Conservation (phyloP, 2,113 vertebrate species). For the Diphyllodes magnificus region DNA sequence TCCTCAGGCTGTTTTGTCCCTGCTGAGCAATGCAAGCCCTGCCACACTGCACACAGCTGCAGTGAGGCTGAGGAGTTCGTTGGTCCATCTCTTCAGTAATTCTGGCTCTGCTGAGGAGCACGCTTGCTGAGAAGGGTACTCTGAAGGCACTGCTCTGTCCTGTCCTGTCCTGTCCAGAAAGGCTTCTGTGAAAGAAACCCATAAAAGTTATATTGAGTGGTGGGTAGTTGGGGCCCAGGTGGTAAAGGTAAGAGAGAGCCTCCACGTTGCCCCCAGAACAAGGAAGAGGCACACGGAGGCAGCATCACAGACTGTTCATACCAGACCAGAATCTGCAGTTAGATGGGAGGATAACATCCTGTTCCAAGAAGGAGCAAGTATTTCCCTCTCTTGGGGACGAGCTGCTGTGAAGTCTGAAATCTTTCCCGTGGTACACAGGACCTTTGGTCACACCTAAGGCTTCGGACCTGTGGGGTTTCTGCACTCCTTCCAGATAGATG, state of each 20-base stretch:
- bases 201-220: neutral
- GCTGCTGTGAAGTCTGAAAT: slow-evolving; percentile 9
- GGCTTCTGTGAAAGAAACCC: slow-evolving; percentile 7
- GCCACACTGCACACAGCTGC: neutral
- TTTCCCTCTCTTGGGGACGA: neutral
- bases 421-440: neutral
- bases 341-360: neutral
- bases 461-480: neutral
- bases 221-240: neutral
- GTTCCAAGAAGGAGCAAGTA: slow-evolving; percentile 10
- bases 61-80: neutral
- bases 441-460: neutral
- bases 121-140: neutral
- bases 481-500: neutral
- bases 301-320: neutral
- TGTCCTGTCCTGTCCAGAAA: neutral
- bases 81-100: neutral
- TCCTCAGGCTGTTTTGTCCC: neutral
- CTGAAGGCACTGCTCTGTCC: slow-evolving; percentile 10
- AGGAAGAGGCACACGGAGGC: neutral
- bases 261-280: slow-evolving; percentile 22
- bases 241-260: neutral
- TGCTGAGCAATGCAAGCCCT: neutral
- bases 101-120: neutral
- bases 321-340: neutral